Evolutionary conservation across 1,140 invertebrate genomes (phyloP), one percentile per base, ranked within the genome.

Genomic region (Drosophila kepulauana): DNA sequence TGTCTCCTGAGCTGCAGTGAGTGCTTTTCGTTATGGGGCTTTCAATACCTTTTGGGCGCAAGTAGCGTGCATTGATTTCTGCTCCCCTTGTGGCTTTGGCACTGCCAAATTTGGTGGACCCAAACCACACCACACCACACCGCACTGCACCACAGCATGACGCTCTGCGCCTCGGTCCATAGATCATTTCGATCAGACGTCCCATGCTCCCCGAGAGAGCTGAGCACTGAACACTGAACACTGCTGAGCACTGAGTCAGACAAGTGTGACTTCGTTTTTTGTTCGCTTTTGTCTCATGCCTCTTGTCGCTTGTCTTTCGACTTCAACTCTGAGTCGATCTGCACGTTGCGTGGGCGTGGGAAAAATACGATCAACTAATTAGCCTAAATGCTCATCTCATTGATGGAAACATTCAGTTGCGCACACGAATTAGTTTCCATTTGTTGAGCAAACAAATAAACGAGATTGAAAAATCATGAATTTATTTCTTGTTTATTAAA

Each of bases 11-110:
- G 4, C 11, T 16, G 3, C 66, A 68, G 13, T 64, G 57, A 57
- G 66, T 67, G 68, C 48, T 28, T 45, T 43, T 62, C 51, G 59
- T 43, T 73, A 67, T 56, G 68, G 59, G 59, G 46, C 68, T 75
- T 64, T 72, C 75, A 75, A 75, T 75, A 75, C 65, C 68, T 82
- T 79, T 71, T 76, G 59, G 59, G 41, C 49, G 64, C 66, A 86
- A 81, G 79, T 79, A 82, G 82, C 82, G 82, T 87, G 79, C 79
- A 70, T 82, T 79, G 82, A 76, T 79, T 86, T 87, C 68, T 49
- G 65, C 68, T 67, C 61, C 48, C 64, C 68, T 65, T 56, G 46
- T 64, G 61, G 51, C 63, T 67, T 45, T 59, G 54, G 63, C 48
- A 68, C 71, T 86, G 78, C 82, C 82, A 87, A 86, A 86, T 87